These are phyloP conservation scores for Porphyrio hochstetteri DNA, from an alignment of 2,113 vertebrate species.

Conservation along the genomic window DNA sequence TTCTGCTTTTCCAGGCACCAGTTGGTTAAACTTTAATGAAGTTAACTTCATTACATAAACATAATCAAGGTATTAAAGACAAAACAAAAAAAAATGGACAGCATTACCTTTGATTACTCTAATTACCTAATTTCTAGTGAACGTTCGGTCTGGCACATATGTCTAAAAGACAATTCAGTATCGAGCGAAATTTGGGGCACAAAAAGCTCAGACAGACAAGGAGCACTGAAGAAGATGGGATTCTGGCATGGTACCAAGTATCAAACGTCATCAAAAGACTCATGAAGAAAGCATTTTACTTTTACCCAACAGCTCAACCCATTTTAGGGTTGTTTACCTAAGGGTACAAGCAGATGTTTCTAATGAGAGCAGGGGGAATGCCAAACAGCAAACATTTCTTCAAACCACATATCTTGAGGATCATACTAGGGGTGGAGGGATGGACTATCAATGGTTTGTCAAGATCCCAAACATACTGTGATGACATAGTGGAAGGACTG, in stretches of 20 bases:
- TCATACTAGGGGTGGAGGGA: not conserved
- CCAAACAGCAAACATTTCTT: not conserved
- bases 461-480: not conserved
- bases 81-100: not conserved
- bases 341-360: not conserved
- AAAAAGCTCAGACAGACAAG: slow-evolving; percentile 11
- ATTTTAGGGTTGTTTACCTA: not conserved
- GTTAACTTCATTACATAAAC: not conserved
- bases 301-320: not conserved
- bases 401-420: not conserved
- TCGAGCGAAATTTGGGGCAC: not conserved
- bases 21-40: not conserved
- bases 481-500: not conserved
- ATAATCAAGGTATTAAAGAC: not conserved
- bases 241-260: not conserved
- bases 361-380: not conserved
- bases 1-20: slow-evolving; percentile 5
- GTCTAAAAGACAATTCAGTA: not conserved
- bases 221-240: not conserved
- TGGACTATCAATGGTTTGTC: not conserved
- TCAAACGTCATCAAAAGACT: not conserved
- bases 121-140: slow-evolving; percentile 5
- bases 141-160: not conserved
- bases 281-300: not conserved
- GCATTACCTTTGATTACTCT: slow-evolving; percentile 1